These are phyloP conservation scores for Siderastrea radians DNA, from an alignment of 92 coral and sea anemone genomes.

Conservation along the genomic window DNA sequence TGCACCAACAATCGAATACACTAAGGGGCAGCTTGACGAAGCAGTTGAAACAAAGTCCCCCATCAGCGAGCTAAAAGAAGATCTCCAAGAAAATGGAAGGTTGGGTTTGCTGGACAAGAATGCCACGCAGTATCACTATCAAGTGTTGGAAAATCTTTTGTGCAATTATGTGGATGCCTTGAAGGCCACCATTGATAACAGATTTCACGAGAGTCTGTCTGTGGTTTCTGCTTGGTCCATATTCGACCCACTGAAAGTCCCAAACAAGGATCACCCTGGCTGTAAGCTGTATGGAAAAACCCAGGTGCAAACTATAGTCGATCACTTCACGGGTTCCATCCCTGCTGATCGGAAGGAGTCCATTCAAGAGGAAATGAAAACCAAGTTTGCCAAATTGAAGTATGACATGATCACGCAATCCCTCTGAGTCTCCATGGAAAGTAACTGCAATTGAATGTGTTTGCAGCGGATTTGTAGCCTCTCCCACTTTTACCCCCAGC, in stretches of 20 bases:
- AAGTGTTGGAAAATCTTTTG: conserved; percentile 19
- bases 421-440: conserved; percentile 42
- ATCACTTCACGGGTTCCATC: conserved; percentile 38
- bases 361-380: conserved; percentile 29
- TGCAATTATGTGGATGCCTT: conserved; percentile 33
- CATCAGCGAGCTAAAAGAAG: conserved; percentile 28
- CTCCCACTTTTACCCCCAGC: conserved; percentile 25
- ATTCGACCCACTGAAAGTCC: conserved; percentile 38
- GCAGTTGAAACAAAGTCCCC: conserved; percentile 40
- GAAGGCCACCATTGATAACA: conserved; percentile 24
- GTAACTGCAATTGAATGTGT: conserved; percentile 40
- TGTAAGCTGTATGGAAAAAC: conserved; percentile 2
- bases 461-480: conserved; percentile 20
- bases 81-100: conserved; percentile 37
- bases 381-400: conserved; percentile 41
- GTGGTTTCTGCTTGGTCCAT: conserved; percentile 43
- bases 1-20: conserved; percentile 42
- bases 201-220: conserved; percentile 44
- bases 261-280: conserved; percentile 43
- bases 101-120: conserved; percentile 33
- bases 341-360: conserved; percentile 32
- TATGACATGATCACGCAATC: conserved; percentile 43
- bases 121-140: conserved; percentile 32
- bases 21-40: conserved; percentile 38
- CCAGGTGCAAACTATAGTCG: conserved; percentile 15